Conservation (phyloP, 2,797 vertebrate species). For the Pteropus rufus region DNA sequence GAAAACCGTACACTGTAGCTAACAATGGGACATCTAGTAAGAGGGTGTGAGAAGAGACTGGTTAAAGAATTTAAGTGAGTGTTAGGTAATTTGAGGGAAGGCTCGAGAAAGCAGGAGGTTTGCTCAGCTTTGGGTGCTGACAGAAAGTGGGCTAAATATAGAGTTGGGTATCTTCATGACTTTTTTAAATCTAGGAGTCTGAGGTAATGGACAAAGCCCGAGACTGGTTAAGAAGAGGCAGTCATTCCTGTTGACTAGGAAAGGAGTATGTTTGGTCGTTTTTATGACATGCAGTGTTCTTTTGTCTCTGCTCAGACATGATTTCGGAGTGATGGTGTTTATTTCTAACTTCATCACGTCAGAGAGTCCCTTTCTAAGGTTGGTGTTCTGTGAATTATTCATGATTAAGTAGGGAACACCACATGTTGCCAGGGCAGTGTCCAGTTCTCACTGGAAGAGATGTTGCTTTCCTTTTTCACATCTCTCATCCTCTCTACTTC, state of each 20-base stretch:
- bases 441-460: neutral
- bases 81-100: neutral
- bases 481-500: neutral
- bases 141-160: neutral
- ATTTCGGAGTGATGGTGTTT: neutral
- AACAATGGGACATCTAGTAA: neutral
- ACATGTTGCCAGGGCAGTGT: too few species aligned
- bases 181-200: neutral
- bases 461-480: neutral
- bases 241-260: neutral
- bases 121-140: neutral
- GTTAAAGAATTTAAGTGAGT: neutral
- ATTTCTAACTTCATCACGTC: neutral
- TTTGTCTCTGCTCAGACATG: neutral
- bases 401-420: too few species aligned
- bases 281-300: neutral
- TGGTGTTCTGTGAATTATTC: neutral
- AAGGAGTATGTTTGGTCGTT: neutral
- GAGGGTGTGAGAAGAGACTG: neutral
- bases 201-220: neutral
- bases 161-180: neutral
- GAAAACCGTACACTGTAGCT: neutral
- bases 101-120: neutral
- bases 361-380: neutral
- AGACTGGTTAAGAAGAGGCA: neutral